Percentiles rank a stretch among this genome's conserved stretches.
phyloP scores from a whole-genome alignment of 2,113 vertebrate genomes.

The Cyanistes caeruleus region DNA sequence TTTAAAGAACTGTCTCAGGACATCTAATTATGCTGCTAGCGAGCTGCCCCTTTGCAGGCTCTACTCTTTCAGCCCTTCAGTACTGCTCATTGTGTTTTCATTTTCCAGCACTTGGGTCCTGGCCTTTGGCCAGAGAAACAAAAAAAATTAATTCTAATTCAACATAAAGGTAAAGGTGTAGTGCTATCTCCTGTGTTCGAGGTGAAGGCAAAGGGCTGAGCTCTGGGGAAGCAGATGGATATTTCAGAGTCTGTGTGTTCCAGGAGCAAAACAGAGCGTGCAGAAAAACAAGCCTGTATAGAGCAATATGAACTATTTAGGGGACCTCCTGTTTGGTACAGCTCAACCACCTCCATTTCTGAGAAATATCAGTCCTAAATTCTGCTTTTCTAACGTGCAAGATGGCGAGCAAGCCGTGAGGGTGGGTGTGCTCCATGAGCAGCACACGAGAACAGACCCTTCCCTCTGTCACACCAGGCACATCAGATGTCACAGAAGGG shows the following conservation, averaged over 20 bases:
- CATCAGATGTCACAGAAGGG: background rate
- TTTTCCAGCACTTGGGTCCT: background rate
- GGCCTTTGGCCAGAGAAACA: background rate
- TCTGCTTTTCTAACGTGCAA: background rate
- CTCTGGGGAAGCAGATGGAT: background rate
- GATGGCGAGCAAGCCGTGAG: rapidly evolving
- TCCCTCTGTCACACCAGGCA: rapidly evolving
- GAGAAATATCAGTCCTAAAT: background rate
- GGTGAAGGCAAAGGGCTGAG: background rate
- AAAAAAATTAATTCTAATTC: background rate
- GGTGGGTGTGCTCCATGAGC: background rate
- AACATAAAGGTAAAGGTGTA: background rate
- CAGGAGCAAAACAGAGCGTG: background rate
- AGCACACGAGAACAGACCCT: background rate
- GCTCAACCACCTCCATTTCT: background rate
- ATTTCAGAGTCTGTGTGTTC: background rate
- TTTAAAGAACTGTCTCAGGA: background rate
- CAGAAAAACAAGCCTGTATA: background rate
- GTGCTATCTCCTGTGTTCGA: background rate
- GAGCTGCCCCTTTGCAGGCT: background rate
- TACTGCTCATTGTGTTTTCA: background rate
- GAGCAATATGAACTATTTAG: background rate
- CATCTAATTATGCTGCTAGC: background rate
- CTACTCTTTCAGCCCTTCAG: background rate
- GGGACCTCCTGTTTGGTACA: background rate